Conservation (phyloP, 2,888 invertebrate species). For the Heliconius hortense region DNA sequence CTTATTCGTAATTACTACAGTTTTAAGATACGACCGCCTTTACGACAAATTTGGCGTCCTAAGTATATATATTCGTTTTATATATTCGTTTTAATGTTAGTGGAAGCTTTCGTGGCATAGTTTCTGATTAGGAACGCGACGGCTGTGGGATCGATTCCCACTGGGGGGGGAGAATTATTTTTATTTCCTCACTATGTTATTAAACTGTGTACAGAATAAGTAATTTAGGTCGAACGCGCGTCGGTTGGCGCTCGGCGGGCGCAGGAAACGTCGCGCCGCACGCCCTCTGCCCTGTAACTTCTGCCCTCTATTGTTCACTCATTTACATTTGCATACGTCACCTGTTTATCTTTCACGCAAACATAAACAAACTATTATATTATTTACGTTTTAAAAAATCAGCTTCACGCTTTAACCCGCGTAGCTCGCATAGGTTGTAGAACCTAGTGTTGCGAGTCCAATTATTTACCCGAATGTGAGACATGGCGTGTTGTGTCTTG, state of each 20-base stretch:
- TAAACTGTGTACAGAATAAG: not conserved
- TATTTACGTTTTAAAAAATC: not conserved
- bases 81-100: slow-evolving; percentile 26
- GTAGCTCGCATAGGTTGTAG: no score
- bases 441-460: no score
- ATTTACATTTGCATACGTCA: slow-evolving; percentile 50
- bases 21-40: slow-evolving; percentile 40
- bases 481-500: no score
- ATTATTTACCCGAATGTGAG: no score
- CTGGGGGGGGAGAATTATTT: not conserved
- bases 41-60: slow-evolving; percentile 38
- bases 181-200: not conserved
- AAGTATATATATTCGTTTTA: slow-evolving; percentile 38
- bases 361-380: slow-evolving; percentile 14
- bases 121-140: no score
- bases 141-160: not conserved
- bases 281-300: slow-evolving; percentile 53
- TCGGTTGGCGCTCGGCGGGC: not conserved
- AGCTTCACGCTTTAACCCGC: not conserved
- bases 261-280: slow-evolving; percentile 32
- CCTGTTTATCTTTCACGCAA: slow-evolving; percentile 37
- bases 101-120: not conserved
- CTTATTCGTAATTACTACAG: slow-evolving; percentile 64
- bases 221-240: not conserved
- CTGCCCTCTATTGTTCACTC: slow-evolving; percentile 63